Evolutionary conservation across 2,797 vertebrate species (phyloP), one percentile per base, ranked within the genome.

Genomic region (Dermochelys coriacea): DNA sequence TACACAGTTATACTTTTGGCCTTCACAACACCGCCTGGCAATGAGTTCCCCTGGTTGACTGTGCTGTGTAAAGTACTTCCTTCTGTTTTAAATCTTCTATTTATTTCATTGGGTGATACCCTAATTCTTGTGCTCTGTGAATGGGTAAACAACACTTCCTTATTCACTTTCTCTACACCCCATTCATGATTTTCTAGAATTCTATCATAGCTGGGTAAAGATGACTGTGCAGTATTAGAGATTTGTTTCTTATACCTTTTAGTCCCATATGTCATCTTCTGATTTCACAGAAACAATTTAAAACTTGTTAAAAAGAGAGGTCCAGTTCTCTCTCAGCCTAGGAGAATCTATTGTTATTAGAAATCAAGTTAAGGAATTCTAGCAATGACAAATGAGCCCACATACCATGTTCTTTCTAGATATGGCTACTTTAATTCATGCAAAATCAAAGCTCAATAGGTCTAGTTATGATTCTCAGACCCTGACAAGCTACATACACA

Each of bases 301-400:
- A 34, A 71, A 41, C 54, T 57, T 25, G 47, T 31, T 37, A 5
- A 3, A 64, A 12, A 25, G 10, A 7, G 37, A 45, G 64, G 10
- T 68, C 37, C 47, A 4, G 1, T 82, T 71, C 1, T 3, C 8
- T 12, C 54, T 49, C 0, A 0, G 54, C 59, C 89, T 14, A 37
- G 45, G 41, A 51, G 57, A 78, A 90, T 14, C 64, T 0, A 0
- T 31, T 0, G 0, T 16, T 47, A 41, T 29, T 68, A 78, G 88
- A 84, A 71, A 37, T 74, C 68, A 74, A 21, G 34, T 71, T 71
- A 27, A 90, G 64, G 79, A 78, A 51, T 68, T 45, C 52, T 23
- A 45, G 52, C 12, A n/a, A 47, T 79, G 68, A 64, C 47, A 78
- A 79, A 81, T 4, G 64, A 82, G 64, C 50, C 34, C 34, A 34